Base-by-base conservation (phyloP, 2,113 vertebrate genomes). In the Sebastes schlegelii region DNA sequence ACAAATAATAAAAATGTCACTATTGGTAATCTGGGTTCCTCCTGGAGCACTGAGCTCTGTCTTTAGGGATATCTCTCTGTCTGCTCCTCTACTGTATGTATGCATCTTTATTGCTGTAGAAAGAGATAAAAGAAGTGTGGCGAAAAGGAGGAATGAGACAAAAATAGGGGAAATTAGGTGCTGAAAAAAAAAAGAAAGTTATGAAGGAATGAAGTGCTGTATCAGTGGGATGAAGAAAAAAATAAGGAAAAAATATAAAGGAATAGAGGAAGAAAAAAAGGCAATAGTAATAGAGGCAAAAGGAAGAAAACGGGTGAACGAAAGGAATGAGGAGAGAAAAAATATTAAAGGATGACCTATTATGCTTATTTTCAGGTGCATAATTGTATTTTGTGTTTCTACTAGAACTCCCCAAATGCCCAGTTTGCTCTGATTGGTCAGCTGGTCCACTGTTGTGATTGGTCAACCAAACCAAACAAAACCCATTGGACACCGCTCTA, bases 1-100 rank as follows among this genome's bases (percentile, higher is more conserved):
- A 98, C 94, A 99, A 98, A 98, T 96, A 98, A 98, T 97, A 98
- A 98, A 95, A 97, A 97, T 87, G 97, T 98, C 97, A 97, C 96
- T 97, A 98, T 99, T 98, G 97, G 97, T 98, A 96, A 82, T 84
- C 74, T 73, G 86, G 79, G 76, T 67, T 86, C 72, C 55, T 84
- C 77, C 61, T 88, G 55, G 74, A 83, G 81, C 52, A 67, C 73
- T 89, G 54, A 60, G 40, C 21, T 73, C 54, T 74, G 62, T 75
- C 19, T 79, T 83, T 77, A 60, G 26, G 69, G 45, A 14, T 14
- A 19, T 55, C 34, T 0, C 13, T 58, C 1, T 67, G 48, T 55
- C 17, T 70, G 42, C 9, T 40, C 12, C 17, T 63, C 9, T 4
- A 8, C 62, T 64, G 62, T 68, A 26, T 61, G 58, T 0, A 34